Conservation (phyloP, 2,113 vertebrate genomes). For the Hassar affinis region DNA sequence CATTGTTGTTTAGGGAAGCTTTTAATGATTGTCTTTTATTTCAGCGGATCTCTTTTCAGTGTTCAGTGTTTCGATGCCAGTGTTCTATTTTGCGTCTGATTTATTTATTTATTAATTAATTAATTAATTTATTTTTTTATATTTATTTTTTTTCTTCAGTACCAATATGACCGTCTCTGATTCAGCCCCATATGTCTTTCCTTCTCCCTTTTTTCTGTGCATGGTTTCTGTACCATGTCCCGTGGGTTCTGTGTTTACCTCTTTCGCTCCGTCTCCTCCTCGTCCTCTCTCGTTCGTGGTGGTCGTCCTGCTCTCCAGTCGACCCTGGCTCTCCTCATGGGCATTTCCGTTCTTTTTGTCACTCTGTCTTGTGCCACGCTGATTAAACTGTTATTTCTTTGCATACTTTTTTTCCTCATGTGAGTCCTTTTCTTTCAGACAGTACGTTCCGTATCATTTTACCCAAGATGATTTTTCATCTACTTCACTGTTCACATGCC, state of each 20-base stretch:
- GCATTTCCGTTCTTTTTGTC: constrained; percentile 83
- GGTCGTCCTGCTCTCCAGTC: constrained; percentile 67
- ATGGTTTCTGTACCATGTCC: constrained; percentile 78
- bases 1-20: too few species aligned
- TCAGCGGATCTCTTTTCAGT: too few species aligned
- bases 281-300: constrained; percentile 55
- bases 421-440: constrained; percentile 77
- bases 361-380: constrained; percentile 80
- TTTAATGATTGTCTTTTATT: too few species aligned
- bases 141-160: too few species aligned
- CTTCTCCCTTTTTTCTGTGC: constrained; percentile 73
- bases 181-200: constrained; percentile 66
- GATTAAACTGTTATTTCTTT: constrained; percentile 85
- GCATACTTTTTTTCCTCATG: constrained; percentile 90
- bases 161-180: constrained; percentile 45
- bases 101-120: too few species aligned
- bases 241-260: constrained; percentile 73
- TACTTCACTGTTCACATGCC: constrained; percentile 56
- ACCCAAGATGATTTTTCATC: constrained; percentile 56
- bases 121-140: too few species aligned
- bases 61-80: too few species aligned
- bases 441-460: constrained; percentile 61
- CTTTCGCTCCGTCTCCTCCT: constrained; percentile 65
- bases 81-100: too few species aligned
- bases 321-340: constrained; percentile 79